These are phyloP conservation scores for Pachycephala philippinensis DNA, from an alignment of 2,113 vertebrate species.

Conservation along the genomic window DNA sequence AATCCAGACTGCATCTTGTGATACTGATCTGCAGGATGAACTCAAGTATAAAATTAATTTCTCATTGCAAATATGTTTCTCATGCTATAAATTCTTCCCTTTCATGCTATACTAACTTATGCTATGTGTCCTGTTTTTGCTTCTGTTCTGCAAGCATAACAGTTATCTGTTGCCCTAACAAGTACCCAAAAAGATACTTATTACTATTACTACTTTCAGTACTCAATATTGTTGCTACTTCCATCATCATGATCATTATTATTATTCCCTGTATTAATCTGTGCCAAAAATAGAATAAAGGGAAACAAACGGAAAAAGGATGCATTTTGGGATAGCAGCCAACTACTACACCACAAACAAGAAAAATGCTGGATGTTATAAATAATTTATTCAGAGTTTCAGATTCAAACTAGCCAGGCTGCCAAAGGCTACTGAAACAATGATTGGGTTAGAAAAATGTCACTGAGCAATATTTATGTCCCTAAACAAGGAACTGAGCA, in stretches of 20 bases:
- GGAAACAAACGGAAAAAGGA: neutral
- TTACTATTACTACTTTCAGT: neutral
- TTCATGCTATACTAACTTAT: neutral
- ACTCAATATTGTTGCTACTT: neutral
- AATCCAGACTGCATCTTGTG: neutral
- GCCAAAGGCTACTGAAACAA: slow-evolving; percentile 24
- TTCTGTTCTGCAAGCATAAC: neutral
- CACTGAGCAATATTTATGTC: neutral
- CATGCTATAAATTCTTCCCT: neutral
- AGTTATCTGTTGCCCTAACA: neutral
- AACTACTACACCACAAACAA: neutral
- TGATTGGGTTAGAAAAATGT: neutral
- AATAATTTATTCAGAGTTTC: slow-evolving; percentile 12
- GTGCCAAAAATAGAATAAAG: neutral
- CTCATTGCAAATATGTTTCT: neutral
- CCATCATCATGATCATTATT: neutral
- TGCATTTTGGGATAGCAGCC: neutral
- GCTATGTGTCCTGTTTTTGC: neutral
- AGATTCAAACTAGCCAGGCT: neutral
- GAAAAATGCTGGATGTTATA: neutral
- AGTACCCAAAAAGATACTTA: neutral
- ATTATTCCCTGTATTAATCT: neutral
- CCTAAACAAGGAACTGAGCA: neutral
- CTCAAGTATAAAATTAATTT: neutral
- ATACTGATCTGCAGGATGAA: neutral